Percentiles rank a stretch among this genome's conserved stretches.
phyloP scores from a whole-genome alignment of 1,140 invertebrate genomes.

The Oscheius sp. region DNA sequence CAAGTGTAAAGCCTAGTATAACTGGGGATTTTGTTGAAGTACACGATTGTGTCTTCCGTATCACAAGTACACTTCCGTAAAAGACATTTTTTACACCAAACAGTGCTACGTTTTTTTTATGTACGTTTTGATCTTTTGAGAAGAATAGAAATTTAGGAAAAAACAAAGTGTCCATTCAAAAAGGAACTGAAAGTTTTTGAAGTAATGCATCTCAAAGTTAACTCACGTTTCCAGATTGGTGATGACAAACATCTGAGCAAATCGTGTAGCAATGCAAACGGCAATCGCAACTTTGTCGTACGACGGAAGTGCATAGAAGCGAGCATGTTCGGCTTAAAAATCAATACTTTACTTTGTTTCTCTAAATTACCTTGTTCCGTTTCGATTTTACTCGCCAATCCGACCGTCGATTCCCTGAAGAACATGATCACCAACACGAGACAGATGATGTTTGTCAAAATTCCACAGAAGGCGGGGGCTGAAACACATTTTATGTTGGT shows the following conservation, averaged over 20 bases:
- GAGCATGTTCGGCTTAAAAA: conserved; percentile 3
- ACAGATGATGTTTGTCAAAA: neutral
- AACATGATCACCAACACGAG: neutral
- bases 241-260: conserved; percentile 37
- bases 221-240: conserved; percentile 32
- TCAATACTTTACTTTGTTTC: neutral
- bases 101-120: too few species aligned
- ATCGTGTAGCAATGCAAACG: conserved; percentile 28
- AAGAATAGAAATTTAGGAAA: neutral
- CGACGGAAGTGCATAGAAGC: conserved; percentile 26
- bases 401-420: conserved; percentile 22
- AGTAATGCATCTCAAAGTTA: neutral
- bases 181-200: too few species aligned
- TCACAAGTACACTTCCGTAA: too few species aligned
- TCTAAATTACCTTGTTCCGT: conserved; percentile 14
- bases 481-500: neutral
- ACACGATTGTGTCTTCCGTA: too few species aligned
- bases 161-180: neutral
- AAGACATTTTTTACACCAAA: too few species aligned
- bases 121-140: neutral
- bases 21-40: too few species aligned
- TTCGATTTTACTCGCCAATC: neutral
- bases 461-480: conserved; percentile 8
- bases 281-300: conserved; percentile 16
- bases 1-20: too few species aligned